Base-by-base conservation (phyloP, 2,113 vertebrate genomes). In the Pelmatolapia mariae region DNA sequence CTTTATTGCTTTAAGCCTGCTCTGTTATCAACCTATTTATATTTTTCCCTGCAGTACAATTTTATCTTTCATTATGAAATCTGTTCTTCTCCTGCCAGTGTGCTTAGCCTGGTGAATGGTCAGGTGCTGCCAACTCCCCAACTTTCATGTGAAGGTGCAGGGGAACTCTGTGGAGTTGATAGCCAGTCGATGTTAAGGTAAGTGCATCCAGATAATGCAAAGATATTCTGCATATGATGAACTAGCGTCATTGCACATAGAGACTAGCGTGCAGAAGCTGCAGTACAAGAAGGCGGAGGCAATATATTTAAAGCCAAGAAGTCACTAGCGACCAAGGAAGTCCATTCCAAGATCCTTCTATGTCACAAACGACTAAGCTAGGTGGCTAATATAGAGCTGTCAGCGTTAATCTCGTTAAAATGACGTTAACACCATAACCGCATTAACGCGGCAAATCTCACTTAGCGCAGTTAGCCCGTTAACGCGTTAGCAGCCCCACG, bases 151-250 rank as follows among this genome's bases (percentile, higher is more conserved):
- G 31, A 24, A 43, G 5, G 11, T 40, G 11, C 7, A 68, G n/a
- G 63, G 63, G 12, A 40, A 40, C 36, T 40, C 12, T 71, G 7
- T 22, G 66, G 7, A 15, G 61, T 38, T 22, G 61, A 38, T 66
- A 0, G 0, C 36, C 12, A 71, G 36, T 22, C 1, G 1, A 71
- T 24, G 36, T 71, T 24, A 43, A 15, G n/a, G 12, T 71, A 43
- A 43, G 66, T 0, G 19, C 19, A 38, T 66, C 2, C 33, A 22
- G 33, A 66, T 38, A 38, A 38, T n/a, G 18, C 18, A 38, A 66
- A 66, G 10, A 36, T 66, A 66, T 66, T 0, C 31, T 38, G 61
- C 3, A 8, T 66, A 66, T 38, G 31, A 66, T 8, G 10, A 66
- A 13, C 19, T 13, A n/a, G 10, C 61, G 38, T 66, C 19, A 66